Evolutionary conservation across 2,888 invertebrate genomes (phyloP).

Genomic region (Amphipyra berbera): DNA sequence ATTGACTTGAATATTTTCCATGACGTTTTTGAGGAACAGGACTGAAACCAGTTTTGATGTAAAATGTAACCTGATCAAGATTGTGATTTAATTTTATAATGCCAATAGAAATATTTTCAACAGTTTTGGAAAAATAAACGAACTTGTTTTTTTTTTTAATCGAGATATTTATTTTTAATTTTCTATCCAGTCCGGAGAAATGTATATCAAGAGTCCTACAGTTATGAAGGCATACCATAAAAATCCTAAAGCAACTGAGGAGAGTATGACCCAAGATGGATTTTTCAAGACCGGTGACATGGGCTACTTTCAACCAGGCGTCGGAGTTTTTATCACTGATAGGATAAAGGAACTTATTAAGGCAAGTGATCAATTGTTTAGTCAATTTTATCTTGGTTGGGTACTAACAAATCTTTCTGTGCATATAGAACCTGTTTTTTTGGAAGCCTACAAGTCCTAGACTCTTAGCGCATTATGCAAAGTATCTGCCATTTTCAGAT

Average conservation of each 20-base stretch:
- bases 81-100: too few relatives aligned
- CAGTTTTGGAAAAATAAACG: too few relatives aligned
- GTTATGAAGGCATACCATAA: conserved; percentile 92
- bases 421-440: neutral
- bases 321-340: conserved; percentile 93
- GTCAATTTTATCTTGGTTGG: neutral
- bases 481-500: too few relatives aligned
- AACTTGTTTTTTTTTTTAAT: too few relatives aligned
- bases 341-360: conserved; percentile 96
- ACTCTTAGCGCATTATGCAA: too few relatives aligned
- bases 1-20: neutral
- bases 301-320: conserved; percentile 91
- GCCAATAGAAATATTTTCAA: too few relatives aligned
- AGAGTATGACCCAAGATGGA: conserved; percentile 91
- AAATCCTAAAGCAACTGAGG: conserved; percentile 92
- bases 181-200: conserved; percentile 91
- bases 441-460: too few relatives aligned
- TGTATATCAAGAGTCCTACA: conserved; percentile 93
- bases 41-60: too few relatives aligned
- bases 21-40: too few relatives aligned
- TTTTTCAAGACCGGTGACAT: conserved; percentile 95
- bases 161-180: too few relatives aligned
- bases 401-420: neutral
- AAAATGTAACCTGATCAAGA: too few relatives aligned
- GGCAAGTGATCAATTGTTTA: conserved; percentile 61